Evolutionary conservation across 2,888 invertebrate genomes (phyloP).

Genomic region (Ctena decussata): DNA sequence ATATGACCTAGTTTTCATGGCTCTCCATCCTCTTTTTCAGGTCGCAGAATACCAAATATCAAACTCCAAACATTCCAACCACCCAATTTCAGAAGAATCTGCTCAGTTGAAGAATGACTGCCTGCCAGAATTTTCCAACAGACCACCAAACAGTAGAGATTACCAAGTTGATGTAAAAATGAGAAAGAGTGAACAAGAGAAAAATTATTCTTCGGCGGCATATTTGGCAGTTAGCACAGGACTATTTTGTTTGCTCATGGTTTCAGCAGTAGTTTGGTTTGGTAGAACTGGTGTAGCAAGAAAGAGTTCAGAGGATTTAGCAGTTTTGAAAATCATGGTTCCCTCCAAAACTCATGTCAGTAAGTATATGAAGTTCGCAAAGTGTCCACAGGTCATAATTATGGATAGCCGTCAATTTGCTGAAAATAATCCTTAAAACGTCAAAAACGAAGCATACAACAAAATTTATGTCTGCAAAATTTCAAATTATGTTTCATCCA

Average conservation of each 20-base stretch:
- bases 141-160: neutral
- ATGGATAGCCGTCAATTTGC: no score
- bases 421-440: no score
- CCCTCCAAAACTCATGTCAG: neutral
- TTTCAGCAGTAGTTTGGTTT: neutral
- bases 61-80: neutral
- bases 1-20: no score
- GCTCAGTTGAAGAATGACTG: neutral
- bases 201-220: neutral
- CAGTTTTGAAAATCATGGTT: neutral
- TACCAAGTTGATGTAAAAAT: neutral
- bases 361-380: no score
- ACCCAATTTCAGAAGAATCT: neutral
- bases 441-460: no score
- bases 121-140: neutral
- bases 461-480: no score
- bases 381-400: no score
- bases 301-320: neutral
- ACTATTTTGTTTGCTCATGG: neutral
- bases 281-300: neutral
- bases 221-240: neutral
- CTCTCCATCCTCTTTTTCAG: no score
- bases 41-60: no score
- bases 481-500: no score
- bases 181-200: neutral